Evolutionary conservation across 2,888 invertebrate species (phyloP).

Genomic region (Stenolophus ochropezus): DNA sequence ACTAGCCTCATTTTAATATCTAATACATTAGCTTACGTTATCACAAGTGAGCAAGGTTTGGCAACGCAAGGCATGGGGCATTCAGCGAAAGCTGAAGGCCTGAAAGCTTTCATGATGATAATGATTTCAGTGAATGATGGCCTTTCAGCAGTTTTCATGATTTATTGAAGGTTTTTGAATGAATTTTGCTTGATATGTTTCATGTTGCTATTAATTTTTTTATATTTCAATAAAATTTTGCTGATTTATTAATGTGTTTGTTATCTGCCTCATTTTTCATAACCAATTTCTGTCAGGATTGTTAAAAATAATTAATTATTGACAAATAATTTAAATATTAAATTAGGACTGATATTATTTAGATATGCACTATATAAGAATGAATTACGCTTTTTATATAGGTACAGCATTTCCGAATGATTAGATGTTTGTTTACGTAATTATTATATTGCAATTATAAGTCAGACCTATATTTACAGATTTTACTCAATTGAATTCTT

Average conservation of each 20-base stretch:
- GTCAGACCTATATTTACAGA: too few relatives aligned
- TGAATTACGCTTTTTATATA: too few relatives aligned
- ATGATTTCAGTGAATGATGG: conserved; percentile 14
- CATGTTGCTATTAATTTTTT: not conserved
- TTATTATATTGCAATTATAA: too few relatives aligned
- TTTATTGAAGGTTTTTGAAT: not conserved
- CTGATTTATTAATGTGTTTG: not conserved
- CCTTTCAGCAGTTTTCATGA: conserved; percentile 20
- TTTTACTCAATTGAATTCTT: too few relatives aligned
- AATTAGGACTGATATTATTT: too few relatives aligned
- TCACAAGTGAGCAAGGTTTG: conserved; percentile 11
- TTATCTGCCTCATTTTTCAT: too few relatives aligned
- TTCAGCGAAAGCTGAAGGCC: not conserved
- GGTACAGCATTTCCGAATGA: too few relatives aligned
- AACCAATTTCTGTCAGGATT: too few relatives aligned
- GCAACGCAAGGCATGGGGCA: not conserved
- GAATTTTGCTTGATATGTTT: not conserved
- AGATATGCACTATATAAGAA: too few relatives aligned
- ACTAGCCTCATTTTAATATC: conserved; percentile 40
- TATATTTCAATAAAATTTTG: not conserved
- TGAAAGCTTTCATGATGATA: not conserved
- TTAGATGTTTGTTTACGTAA: too few relatives aligned
- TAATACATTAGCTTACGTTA: conserved; percentile 28
- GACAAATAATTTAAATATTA: too few relatives aligned
- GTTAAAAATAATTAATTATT: too few relatives aligned